These are phyloP conservation scores for Melanotus villosus DNA, from an alignment of 2,888 invertebrate genomes.

Conservation along the genomic window DNA sequence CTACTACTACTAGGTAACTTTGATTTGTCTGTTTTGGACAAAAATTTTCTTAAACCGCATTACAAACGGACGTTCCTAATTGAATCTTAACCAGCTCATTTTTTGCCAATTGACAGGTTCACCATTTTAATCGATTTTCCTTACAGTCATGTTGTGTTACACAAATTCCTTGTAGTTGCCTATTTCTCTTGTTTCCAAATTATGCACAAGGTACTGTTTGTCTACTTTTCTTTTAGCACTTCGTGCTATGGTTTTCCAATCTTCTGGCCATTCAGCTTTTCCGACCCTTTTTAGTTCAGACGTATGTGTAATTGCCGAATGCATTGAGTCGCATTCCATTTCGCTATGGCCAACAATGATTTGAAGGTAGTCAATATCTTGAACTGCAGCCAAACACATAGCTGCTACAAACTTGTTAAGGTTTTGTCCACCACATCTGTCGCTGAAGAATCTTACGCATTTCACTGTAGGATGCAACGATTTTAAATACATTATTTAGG, in stretches of 20 bases:
- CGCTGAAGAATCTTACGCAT: conserved; percentile 52
- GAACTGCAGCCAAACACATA: conserved; percentile 51
- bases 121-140: conserved; percentile 35
- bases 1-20: no score
- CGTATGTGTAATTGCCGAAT: conserved; percentile 46
- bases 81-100: conserved; percentile 42
- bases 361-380: no score
- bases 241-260: conserved; percentile 49
- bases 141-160: conserved; percentile 17
- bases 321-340: conserved; percentile 47
- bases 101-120: conserved; percentile 34
- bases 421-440: conserved; percentile 56
- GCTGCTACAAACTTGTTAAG: conserved; percentile 53
- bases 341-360: conserved; percentile 48
- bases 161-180: conserved; percentile 4
- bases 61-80: conserved; percentile 32
- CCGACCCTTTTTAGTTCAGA: conserved; percentile 46
- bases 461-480: conserved; percentile 46
- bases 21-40: background rate
- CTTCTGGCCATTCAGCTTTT: conserved; percentile 45
- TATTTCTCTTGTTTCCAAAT: conserved; percentile 19
- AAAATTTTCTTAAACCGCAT: conserved; percentile 40
- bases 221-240: conserved; percentile 44
- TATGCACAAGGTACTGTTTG: conserved; percentile 33
- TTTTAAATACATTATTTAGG: conserved; percentile 47